Evolutionary conservation across 2,113 vertebrate genomes (phyloP).

Genomic region (Semicossyphus pulcher): DNA sequence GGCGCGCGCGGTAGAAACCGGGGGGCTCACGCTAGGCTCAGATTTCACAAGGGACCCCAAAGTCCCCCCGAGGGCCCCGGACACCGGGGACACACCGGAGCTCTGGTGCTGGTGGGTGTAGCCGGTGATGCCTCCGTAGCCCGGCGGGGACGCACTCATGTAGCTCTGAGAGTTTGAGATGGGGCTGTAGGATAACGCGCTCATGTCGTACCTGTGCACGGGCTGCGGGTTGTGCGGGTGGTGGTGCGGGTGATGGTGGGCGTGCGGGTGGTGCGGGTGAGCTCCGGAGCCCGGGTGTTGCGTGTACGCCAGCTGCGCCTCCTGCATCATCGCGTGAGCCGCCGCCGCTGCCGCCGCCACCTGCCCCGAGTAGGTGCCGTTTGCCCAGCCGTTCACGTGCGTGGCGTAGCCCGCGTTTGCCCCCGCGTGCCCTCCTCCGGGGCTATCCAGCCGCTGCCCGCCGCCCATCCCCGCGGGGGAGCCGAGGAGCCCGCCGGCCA

Average conservation of each 20-base stretch:
- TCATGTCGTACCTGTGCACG: constrained; percentile 95
- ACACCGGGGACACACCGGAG: constrained; percentile 87
- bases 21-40: constrained; percentile 94
- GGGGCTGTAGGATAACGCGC: constrained; percentile 93
- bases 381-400: constrained; percentile 97
- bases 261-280: constrained; percentile 88
- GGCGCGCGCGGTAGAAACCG: constrained; percentile 87
- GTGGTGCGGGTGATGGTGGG: constrained; percentile 81
- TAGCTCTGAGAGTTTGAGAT: constrained; percentile 95
- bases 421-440: constrained; percentile 86
- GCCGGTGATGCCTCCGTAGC: constrained; percentile 90
- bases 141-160: constrained; percentile 93
- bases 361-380: constrained; percentile 92
- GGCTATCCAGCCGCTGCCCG: constrained; percentile 91
- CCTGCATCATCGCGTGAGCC: constrained; percentile 96
- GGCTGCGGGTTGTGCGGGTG: constrained; percentile 89
- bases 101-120: constrained; percentile 88
- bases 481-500: constrained; percentile 90
- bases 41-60: constrained; percentile 93
- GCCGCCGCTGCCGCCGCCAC: constrained; percentile 93
- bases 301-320: constrained; percentile 95
- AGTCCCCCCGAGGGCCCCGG: constrained; percentile 88
- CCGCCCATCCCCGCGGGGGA: constrained; percentile 86
- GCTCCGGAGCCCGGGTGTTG: constrained; percentile 91
- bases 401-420: constrained; percentile 87